These are phyloP conservation scores for Hofmannophila pseudospretella DNA, from an alignment of 2,888 invertebrate species.

Conservation along the genomic window DNA sequence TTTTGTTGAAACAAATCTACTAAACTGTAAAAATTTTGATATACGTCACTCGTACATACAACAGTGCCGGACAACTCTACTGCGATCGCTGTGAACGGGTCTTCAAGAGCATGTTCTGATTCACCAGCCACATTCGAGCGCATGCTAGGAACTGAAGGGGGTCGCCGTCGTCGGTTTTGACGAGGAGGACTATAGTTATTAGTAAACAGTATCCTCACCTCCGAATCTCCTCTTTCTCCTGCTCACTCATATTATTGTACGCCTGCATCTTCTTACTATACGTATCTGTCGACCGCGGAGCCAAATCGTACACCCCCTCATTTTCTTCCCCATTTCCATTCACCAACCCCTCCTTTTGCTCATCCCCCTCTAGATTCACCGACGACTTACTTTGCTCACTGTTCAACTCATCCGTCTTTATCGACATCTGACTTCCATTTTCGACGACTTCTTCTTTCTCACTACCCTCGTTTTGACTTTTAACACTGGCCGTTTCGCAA, in stretches of 20 bases:
- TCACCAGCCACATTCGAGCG: too few relatives aligned
- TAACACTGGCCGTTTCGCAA: slow-evolving; percentile 55
- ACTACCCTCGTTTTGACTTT: slow-evolving; percentile 36
- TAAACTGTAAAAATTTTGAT: too few relatives aligned
- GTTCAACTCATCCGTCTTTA: slow-evolving; percentile 62
- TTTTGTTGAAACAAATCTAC: too few relatives aligned
- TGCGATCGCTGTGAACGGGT: too few relatives aligned
- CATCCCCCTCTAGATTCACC: slow-evolving; percentile 29
- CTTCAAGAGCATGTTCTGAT: too few relatives aligned
- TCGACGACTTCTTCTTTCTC: slow-evolving; percentile 49
- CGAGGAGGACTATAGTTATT: too few relatives aligned
- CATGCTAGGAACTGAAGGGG: too few relatives aligned
- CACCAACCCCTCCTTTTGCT: slow-evolving; percentile 37
- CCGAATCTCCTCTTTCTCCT: slow-evolving; percentile 67
- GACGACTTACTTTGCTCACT: slow-evolving; percentile 58
- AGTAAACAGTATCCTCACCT: slow-evolving; percentile 46
- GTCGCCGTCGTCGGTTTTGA: too few relatives aligned
- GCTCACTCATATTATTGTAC: slow-evolving; percentile 63
- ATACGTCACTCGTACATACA: too few relatives aligned
- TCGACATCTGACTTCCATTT: slow-evolving; percentile 61
- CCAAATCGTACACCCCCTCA: slow-evolving; percentile 65
- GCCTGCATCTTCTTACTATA: slow-evolving; percentile 69
- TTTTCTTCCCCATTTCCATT: slow-evolving; percentile 56
- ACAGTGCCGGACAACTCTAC: too few relatives aligned
- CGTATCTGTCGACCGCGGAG: slow-evolving; percentile 62